Conservation (phyloP, 2,797 vertebrate species). For the Pelobates cultripes region DNA sequence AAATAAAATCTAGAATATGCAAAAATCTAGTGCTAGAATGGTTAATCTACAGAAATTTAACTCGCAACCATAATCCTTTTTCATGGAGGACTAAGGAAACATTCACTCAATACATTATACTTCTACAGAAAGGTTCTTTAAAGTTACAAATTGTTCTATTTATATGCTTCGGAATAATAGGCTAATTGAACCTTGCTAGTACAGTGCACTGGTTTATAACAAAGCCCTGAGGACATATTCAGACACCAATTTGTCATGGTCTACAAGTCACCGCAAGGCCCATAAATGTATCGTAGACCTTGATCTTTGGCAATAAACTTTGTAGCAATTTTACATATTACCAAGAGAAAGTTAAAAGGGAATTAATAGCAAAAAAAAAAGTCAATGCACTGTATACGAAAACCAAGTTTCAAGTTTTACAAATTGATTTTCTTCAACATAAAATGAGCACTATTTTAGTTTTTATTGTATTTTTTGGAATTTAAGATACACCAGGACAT, state of each 20-base stretch:
- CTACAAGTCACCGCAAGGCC: constrained; percentile 7
- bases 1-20: too few relatives aligned
- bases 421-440: too few relatives aligned
- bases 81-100: not conserved
- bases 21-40: too few relatives aligned
- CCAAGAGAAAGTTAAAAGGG: not conserved
- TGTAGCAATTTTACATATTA: not conserved
- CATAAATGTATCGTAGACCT: constrained; percentile 11
- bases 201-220: constrained; percentile 7
- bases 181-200: constrained; percentile 33
- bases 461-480: too few relatives aligned
- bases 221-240: constrained; percentile 32
- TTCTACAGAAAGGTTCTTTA: not conserved
- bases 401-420: not conserved
- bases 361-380: not conserved
- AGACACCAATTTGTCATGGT: constrained; percentile 26
- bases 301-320: constrained; percentile 2
- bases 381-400: not conserved
- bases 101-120: not conserved
- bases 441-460: too few relatives aligned
- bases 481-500: too few relatives aligned
- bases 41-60: too few relatives aligned
- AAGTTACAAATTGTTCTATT: constrained; percentile 12
- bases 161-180: constrained; percentile 32
- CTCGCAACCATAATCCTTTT: not conserved